These are phyloP conservation scores for Clistopyga incitator DNA, from an alignment of 2,888 invertebrate genomes.

Conservation along the genomic window DNA sequence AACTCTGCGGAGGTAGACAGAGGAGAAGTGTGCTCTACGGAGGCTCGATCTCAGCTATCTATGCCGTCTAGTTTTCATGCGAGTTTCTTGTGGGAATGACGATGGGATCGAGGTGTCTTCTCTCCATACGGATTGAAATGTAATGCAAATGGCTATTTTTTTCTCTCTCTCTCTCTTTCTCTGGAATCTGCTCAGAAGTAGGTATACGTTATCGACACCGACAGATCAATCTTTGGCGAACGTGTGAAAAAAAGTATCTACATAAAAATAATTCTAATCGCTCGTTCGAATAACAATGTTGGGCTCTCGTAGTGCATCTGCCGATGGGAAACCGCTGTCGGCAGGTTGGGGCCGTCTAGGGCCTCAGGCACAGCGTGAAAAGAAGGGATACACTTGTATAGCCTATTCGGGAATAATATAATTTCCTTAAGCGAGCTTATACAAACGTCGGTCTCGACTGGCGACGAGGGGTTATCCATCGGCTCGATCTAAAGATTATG, in stretches of 20 bases:
- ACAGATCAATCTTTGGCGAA: slow-evolving; percentile 8
- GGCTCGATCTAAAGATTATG: slow-evolving; percentile 65
- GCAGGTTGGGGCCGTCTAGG: slow-evolving; percentile 42
- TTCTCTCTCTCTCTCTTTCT: no score
- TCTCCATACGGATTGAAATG: slow-evolving; percentile 31
- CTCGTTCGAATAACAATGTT: slow-evolving; percentile 1
- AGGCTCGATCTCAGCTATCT: background rate
- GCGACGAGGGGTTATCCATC: slow-evolving; percentile 58
- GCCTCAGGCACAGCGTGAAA: slow-evolving; percentile 41
- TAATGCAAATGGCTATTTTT: background rate
- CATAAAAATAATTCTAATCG: background rate
- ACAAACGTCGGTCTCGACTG: slow-evolving; percentile 36
- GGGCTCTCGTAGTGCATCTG: slow-evolving; percentile 38
- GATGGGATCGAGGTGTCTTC: slow-evolving; percentile 32
- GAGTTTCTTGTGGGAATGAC: slow-evolving; percentile 19
- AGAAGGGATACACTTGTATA: slow-evolving; percentile 57
- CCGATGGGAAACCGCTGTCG: slow-evolving; percentile 47
- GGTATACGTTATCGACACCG: background rate
- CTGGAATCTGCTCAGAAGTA: background rate
- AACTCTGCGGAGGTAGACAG: slow-evolving; percentile 41
- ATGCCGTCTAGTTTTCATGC: slow-evolving; percentile 15
- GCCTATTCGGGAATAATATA: slow-evolving; percentile 54
- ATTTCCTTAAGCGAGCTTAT: slow-evolving; percentile 43
- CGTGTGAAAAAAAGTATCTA: background rate
- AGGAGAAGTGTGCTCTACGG: slow-evolving; percentile 21